A percentile compares a stretch with the other conserved stretches of the same genome.
Evolutionary conservation across 2,797 vertebrate genomes (phyloP).

Genomic region (Melanogrammus aeglefinus): DNA sequence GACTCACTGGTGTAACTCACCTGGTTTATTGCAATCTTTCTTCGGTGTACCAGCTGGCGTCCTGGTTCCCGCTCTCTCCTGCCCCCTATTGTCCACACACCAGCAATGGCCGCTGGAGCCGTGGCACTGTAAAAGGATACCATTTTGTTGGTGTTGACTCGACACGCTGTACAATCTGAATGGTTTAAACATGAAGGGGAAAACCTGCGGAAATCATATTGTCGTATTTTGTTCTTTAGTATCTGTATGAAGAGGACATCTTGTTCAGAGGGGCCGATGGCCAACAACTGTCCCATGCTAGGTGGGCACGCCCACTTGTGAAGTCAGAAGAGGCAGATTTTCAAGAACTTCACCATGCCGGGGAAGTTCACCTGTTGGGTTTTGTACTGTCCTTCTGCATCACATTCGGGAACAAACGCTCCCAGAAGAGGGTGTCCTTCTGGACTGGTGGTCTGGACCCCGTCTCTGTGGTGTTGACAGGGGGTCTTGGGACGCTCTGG

Average conservation of each 20-base stretch:
- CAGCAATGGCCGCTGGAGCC: slow-evolving; percentile 74
- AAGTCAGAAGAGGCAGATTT: no score
- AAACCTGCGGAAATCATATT: no score
- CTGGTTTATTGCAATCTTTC: slow-evolving; percentile 57
- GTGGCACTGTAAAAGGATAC: slow-evolving; percentile 68
- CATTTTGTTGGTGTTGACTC: no score
- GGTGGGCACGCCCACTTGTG: no score
- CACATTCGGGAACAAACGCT: slow-evolving; percentile 51
- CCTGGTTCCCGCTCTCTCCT: slow-evolving; percentile 67
- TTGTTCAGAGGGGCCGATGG: no score
- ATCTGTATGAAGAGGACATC: no score
- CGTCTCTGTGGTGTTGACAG: slow-evolving; percentile 52
- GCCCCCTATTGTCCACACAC: slow-evolving; percentile 71
- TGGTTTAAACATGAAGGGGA: no score
- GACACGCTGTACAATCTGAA: no score
- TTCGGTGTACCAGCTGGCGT: slow-evolving; percentile 48
- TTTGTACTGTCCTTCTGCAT: slow-evolving; percentile 64
- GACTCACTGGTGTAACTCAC: slow-evolving; percentile 44
- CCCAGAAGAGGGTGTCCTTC: slow-evolving; percentile 10
- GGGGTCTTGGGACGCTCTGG: slow-evolving; percentile 39
- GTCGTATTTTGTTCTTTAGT: no score
- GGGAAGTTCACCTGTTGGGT: slow-evolving; percentile 29
- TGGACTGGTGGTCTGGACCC: slow-evolving; percentile 7
- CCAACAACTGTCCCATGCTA: no score
- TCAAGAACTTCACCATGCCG: no score